Percentiles rank a stretch among this genome's conserved stretches.
Evolutionary conservation across 2,888 invertebrate species (phyloP).

Genomic region (Mylabris sibirica): DNA sequence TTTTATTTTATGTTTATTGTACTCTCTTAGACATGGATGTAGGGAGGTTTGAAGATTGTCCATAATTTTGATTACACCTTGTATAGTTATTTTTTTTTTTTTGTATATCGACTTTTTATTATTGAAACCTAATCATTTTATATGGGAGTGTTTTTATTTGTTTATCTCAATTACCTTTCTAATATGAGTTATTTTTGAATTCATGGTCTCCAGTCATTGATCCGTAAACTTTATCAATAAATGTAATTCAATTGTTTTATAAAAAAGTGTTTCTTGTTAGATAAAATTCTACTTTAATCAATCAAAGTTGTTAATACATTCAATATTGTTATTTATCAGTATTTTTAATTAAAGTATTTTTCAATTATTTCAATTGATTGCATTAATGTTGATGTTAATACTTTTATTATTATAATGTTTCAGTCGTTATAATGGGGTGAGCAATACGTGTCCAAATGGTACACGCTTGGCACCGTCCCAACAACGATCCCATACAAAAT

Average conservation of each 20-base stretch:
- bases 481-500: conserved; percentile 53
- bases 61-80: no score
- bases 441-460: conserved; percentile 53
- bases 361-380: conserved; percentile 1
- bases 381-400: neutral
- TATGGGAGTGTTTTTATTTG: conserved; percentile 6
- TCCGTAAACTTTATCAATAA: conserved; percentile 6
- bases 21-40: no score
- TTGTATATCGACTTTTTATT: conserved; percentile 6
- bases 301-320: neutral
- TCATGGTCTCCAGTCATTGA: conserved; percentile 7
- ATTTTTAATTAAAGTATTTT: neutral
- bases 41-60: no score
- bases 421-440: conserved; percentile 58
- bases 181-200: conserved; percentile 9
- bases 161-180: conserved; percentile 16
- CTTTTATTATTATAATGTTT: conserved; percentile 21
- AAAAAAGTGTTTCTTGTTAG: conserved; percentile 10
- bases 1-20: no score
- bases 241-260: neutral
- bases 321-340: conserved; percentile 11
- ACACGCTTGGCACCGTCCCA: conserved; percentile 52
- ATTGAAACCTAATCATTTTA: neutral
- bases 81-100: no score
- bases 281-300: conserved; percentile 6